phyloP scores from a whole-genome alignment of 2,888 invertebrate genomes.

The Strigamia crassipes region DNA sequence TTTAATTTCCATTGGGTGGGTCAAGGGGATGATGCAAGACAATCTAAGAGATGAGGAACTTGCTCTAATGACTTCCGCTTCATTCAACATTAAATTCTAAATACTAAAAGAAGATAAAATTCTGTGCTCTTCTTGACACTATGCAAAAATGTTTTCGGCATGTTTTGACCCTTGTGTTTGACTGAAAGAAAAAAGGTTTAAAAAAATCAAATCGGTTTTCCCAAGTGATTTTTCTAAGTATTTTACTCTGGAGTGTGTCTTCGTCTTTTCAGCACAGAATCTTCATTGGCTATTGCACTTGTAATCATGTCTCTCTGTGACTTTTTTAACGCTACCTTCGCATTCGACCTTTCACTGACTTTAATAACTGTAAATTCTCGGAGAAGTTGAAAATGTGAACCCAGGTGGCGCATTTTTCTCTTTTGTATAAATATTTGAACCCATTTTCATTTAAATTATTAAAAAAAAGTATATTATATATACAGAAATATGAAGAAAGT shows the following conservation, averaged over 20 bases:
- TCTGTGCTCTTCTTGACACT: conserved; percentile 23
- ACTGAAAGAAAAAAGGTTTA: neutral
- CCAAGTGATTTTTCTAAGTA: conserved; percentile 7
- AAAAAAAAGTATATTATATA: neutral
- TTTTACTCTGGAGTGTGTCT: conserved; percentile 12
- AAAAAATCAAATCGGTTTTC: neutral
- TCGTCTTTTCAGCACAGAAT: conserved; percentile 10
- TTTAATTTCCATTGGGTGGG: neutral
- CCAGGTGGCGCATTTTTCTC: neutral
- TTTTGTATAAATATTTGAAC: conserved; percentile 10
- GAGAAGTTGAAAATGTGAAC: neutral
- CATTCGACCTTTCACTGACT: neutral
- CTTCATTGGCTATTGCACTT: conserved; percentile 22
- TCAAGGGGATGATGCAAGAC: conserved; percentile 17
- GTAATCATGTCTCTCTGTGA: conserved; percentile 22
- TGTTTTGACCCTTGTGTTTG: neutral
- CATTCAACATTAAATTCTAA: neutral
- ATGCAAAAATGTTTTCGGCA: neutral
- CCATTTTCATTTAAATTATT: neutral
- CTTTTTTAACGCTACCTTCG: neutral
- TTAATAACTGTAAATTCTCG: neutral
- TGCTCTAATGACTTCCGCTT: conserved; percentile 11
- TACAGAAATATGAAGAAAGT: neutral
- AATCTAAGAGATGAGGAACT: conserved; percentile 6
- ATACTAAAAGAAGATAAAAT: neutral